These are phyloP conservation scores for Phenganax stokvisi DNA, from an alignment of 92 coral and sea anemone genomes.

Conservation along the genomic window DNA sequence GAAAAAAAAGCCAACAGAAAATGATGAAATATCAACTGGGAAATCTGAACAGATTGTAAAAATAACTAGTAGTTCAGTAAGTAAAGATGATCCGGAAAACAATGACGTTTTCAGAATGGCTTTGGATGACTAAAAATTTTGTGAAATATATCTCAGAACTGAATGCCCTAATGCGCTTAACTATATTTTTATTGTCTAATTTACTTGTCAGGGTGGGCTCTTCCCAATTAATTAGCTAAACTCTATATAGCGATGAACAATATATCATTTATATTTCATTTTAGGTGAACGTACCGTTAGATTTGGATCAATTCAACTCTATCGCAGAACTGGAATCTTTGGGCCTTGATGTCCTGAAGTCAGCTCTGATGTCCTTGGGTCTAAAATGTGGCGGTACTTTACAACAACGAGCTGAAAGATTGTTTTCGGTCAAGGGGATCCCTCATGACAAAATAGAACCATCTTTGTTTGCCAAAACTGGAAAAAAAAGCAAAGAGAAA, in stretches of 20 bases:
- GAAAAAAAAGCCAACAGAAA: not conserved
- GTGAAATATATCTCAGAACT: not conserved
- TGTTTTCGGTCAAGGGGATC: slow-evolving; percentile 77
- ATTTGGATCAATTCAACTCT: slow-evolving; percentile 61
- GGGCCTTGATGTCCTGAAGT: slow-evolving; percentile 72
- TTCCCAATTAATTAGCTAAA: not conserved
- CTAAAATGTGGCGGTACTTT: slow-evolving; percentile 97
- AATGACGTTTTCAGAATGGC: not conserved
- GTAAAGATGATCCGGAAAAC: not conserved
- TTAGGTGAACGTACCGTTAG: slow-evolving; percentile 45
- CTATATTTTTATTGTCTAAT: not conserved
- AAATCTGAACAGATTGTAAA: not conserved
- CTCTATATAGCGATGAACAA: too few species aligned
- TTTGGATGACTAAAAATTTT: too few species aligned
- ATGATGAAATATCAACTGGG: not conserved
- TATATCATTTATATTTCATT: not conserved
- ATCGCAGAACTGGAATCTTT: slow-evolving; percentile 64
- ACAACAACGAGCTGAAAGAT: slow-evolving; percentile 91
- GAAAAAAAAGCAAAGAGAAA: slow-evolving; percentile 53
- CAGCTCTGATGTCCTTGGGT: slow-evolving; percentile 68
- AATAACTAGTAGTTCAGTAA: slow-evolving; percentile 4
- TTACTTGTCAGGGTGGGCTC: not conserved
- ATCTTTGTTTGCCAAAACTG: slow-evolving; percentile 74
- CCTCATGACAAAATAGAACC: slow-evolving; percentile 79
- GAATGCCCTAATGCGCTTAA: not conserved